Evolutionary conservation across 2,888 invertebrate genomes (phyloP), one percentile per base, ranked within the genome.

Genomic region (Sesamia inferens): DNA sequence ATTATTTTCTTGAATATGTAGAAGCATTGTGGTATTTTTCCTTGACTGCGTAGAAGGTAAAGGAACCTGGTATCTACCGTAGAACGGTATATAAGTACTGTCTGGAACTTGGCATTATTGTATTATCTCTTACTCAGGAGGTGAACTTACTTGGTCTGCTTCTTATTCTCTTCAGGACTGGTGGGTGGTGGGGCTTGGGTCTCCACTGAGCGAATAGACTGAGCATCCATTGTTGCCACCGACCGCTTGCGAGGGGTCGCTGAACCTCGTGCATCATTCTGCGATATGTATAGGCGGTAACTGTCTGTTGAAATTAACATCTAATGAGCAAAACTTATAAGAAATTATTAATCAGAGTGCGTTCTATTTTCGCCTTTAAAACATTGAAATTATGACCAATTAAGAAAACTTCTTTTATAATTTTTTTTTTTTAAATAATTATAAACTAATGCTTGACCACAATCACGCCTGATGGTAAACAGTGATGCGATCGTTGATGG

Each of bases 171-270:
- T 76, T 95, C 94, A 2, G 93, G 92, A 57, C 92, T 92, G 24
- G 96, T 96, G 2, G 96, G 94, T 3, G 95, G 95, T 13, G 96
- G 96, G n/a, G 94, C 94, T 0, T 94, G 95, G 0, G 95, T 95
- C 68, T 95, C 96, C 31, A 94, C 86, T 0, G 96, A 96, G 48
- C 96, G 93, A 44, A 96, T 88, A 2, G 96, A 96, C 81, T 95
- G 95, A 0, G 95, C 96, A 73, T 96, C 96, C 94, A 95, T 94
- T 0, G 95, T 95, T 1, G 81, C 91, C 8, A 94, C 92, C 3
- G 95, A 95, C 6, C 96, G 90, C 84, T 95, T 95, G 3, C 95
- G 91, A 59, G 95, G 95, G 0, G 95, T 94, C 3, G 86, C 86
- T 10, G 82, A 91, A 6, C 92, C 93, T n/a, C 93, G 89, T 57